phyloP scores from a whole-genome alignment of 1,140 invertebrate genomes.

The Diorhabda carinulata region DNA sequence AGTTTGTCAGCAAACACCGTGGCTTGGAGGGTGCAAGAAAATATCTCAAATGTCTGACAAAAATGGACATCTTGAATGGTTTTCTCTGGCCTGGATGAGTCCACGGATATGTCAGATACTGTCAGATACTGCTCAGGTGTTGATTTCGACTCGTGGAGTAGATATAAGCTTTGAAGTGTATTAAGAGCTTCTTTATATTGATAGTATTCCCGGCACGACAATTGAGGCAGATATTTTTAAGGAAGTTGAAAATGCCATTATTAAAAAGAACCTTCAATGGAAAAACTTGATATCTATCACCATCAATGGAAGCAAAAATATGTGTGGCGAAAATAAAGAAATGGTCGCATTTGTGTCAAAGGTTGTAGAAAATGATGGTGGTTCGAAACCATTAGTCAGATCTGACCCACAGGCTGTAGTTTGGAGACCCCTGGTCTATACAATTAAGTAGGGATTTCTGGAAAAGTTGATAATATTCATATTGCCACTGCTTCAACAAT shows the following conservation, averaged over 20 bases:
- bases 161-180: constrained; percentile 33
- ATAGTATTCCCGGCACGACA: constrained; percentile 30
- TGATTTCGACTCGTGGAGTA: constrained; percentile 27
- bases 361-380: neutral
- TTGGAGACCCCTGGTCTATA: no score
- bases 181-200: constrained; percentile 30
- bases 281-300: neutral
- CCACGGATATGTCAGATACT: constrained; percentile 31
- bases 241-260: constrained; percentile 26
- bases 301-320: neutral
- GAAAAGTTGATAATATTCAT: no score
- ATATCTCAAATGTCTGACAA: no score
- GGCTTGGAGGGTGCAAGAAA: no score
- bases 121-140: constrained; percentile 35
- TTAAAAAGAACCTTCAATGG: neutral
- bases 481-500: no score
- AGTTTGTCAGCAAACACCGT: no score
- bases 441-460: no score
- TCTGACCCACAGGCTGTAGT: no score
- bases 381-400: neutral
- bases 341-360: no score
- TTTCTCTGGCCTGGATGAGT: no score
- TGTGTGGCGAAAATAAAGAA: neutral
- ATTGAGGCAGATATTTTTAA: constrained; percentile 34
- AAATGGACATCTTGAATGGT: no score